Conservation (phyloP, 1,140 invertebrate genomes). For the Heliconius eleuchia region DNA sequence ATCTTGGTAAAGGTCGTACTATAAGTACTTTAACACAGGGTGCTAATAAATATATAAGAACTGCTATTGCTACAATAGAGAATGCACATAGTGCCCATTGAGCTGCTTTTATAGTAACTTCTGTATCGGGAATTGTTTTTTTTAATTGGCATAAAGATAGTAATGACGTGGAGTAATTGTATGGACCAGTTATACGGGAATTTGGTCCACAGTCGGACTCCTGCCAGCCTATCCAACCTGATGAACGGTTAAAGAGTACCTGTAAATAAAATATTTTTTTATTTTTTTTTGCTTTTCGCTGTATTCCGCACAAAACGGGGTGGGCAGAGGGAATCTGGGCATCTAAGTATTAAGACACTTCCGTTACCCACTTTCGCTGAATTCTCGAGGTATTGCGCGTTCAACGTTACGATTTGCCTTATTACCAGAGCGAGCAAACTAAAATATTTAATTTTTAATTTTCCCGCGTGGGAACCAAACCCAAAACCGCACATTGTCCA, state of each 20-base stretch:
- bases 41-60: conserved; percentile 63
- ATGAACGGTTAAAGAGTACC: conserved; percentile 70
- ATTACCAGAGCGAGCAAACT: no score
- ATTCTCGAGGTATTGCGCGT: no score
- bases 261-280: conserved; percentile 40
- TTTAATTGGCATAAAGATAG: conserved; percentile 49
- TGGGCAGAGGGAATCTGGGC: no score
- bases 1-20: conserved; percentile 50
- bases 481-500: no score
- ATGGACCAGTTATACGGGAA: conserved; percentile 55
- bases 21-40: conserved; percentile 63
- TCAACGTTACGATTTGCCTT: no score
- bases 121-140: conserved; percentile 48
- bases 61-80: conserved; percentile 57
- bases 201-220: conserved; percentile 61
- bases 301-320: no score
- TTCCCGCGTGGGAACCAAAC: no score
- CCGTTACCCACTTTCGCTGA: no score
- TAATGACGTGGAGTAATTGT: conserved; percentile 52
- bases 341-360: no score
- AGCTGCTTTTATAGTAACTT: conserved; percentile 65
- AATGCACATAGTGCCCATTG: conserved; percentile 68
- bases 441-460: no score
- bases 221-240: conserved; percentile 65
- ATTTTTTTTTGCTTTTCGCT: not conserved